Evolutionary conservation across 2,113 vertebrate species (phyloP).

Genomic region (Taxidea taxus): DNA sequence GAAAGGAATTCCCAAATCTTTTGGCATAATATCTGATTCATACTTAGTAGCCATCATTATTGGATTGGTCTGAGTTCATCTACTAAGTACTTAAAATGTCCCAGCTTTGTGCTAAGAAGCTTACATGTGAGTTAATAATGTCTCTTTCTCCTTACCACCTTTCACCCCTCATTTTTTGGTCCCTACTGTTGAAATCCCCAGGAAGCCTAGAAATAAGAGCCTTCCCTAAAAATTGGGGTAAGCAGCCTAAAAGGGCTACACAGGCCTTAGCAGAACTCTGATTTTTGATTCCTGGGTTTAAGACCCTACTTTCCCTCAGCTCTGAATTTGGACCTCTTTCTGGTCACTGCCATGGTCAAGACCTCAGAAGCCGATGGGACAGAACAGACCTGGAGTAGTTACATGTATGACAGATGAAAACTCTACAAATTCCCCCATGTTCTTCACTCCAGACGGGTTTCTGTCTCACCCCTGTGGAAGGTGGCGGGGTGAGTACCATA

Average conservation of each 20-base stretch:
- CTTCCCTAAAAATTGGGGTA: not conserved
- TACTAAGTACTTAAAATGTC: not conserved
- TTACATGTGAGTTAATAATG: not conserved
- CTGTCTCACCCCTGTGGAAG: constrained; percentile 43
- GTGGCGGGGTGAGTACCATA: not conserved
- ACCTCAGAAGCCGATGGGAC: not conserved
- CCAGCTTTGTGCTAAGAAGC: not conserved
- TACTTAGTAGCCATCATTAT: not conserved
- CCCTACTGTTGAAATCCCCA: not conserved
- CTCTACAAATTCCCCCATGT: constrained; percentile 26
- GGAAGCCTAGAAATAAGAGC: not conserved
- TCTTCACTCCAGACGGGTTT: constrained; percentile 19
- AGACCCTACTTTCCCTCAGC: not conserved
- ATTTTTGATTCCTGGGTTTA: not conserved
- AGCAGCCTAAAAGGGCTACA: not conserved
- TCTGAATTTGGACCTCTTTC: not conserved
- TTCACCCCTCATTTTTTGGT: not conserved
- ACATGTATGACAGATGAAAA: not conserved
- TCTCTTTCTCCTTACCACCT: not conserved
- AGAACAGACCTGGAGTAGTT: not conserved
- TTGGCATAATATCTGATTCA: not conserved
- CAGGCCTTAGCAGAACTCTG: not conserved
- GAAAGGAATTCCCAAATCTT: not conserved
- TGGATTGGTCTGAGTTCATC: not conserved
- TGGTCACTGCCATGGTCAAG: not conserved